Evolutionary conservation across 2,888 invertebrate species (phyloP).

Genomic region (Cerceris ruficornis): DNA sequence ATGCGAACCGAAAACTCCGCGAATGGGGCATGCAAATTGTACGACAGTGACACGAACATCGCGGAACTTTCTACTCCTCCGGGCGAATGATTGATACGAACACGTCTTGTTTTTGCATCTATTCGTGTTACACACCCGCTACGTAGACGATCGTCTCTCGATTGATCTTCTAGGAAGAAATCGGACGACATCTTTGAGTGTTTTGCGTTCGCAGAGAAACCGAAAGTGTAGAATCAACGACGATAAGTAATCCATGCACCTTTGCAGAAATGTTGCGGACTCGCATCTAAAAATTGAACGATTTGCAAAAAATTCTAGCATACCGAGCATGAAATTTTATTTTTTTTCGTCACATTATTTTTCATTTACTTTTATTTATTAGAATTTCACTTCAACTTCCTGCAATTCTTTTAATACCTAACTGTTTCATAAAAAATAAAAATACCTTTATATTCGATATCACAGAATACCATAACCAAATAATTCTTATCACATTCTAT

Average conservation of each 20-base stretch:
- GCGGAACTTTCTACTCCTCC: constrained; percentile 56
- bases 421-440: too few relatives aligned
- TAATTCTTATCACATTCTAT: too few relatives aligned
- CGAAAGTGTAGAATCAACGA: neutral
- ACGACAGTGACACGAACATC: constrained; percentile 44
- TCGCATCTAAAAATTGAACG: too few relatives aligned
- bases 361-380: too few relatives aligned
- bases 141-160: neutral
- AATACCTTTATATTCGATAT: too few relatives aligned
- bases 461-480: too few relatives aligned
- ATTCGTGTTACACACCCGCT: constrained; percentile 4
- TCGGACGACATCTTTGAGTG: neutral
- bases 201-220: neutral
- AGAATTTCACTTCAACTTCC: too few relatives aligned
- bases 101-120: constrained; percentile 36
- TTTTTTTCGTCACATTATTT: too few relatives aligned
- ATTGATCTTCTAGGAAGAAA: constrained; percentile 13
- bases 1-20: constrained; percentile 24
- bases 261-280: too few relatives aligned
- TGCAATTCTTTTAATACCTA: too few relatives aligned
- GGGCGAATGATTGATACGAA: constrained; percentile 46
- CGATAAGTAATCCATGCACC: neutral
- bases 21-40: constrained; percentile 43
- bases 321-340: too few relatives aligned
- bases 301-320: too few relatives aligned